phyloP scores from a whole-genome alignment of 2,888 invertebrate species.

The Heliconius hortense region DNA sequence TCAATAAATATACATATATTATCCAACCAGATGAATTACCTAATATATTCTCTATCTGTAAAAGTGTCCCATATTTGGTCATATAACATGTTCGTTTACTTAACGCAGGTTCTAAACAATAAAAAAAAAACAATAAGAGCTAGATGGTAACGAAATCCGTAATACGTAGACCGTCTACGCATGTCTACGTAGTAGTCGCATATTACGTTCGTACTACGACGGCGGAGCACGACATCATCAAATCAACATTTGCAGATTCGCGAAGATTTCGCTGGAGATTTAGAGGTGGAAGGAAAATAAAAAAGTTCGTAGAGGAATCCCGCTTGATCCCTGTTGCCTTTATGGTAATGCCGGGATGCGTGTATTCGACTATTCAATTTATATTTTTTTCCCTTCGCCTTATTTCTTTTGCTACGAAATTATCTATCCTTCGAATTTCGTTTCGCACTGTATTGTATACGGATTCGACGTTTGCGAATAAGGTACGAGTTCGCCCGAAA shows the following conservation, averaged over 20 bases:
- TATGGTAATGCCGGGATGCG: slow-evolving; percentile 81
- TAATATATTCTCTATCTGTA: too few relatives aligned
- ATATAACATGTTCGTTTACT: too few relatives aligned
- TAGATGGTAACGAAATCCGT: slow-evolving; percentile 18
- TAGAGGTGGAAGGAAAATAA: slow-evolving; percentile 82
- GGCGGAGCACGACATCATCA: slow-evolving; percentile 68
- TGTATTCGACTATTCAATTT: slow-evolving; percentile 82
- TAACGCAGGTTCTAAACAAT: too few relatives aligned
- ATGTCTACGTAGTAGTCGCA: slow-evolving; percentile 28
- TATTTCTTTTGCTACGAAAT: slow-evolving; percentile 79
- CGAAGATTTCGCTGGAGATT: slow-evolving; percentile 81
- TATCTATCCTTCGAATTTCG: slow-evolving; percentile 82
- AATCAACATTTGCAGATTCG: slow-evolving; percentile 83
- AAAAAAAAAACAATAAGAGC: slow-evolving; percentile 22
- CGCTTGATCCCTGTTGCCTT: slow-evolving; percentile 80
- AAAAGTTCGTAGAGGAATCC: slow-evolving; percentile 82
- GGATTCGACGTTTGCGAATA: slow-evolving; percentile 80
- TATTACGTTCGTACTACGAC: slow-evolving; percentile 26
- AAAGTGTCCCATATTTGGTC: too few relatives aligned
- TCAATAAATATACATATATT: too few relatives aligned
- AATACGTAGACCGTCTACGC: slow-evolving; percentile 39
- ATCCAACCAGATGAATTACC: too few relatives aligned
- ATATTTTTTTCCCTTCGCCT: slow-evolving; percentile 80
- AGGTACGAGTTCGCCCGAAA: slow-evolving; percentile 75
- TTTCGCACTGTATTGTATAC: slow-evolving; percentile 81